Evolutionary conservation across 2,113 vertebrate genomes (phyloP).

Genomic region (Henicopernis longicauda): DNA sequence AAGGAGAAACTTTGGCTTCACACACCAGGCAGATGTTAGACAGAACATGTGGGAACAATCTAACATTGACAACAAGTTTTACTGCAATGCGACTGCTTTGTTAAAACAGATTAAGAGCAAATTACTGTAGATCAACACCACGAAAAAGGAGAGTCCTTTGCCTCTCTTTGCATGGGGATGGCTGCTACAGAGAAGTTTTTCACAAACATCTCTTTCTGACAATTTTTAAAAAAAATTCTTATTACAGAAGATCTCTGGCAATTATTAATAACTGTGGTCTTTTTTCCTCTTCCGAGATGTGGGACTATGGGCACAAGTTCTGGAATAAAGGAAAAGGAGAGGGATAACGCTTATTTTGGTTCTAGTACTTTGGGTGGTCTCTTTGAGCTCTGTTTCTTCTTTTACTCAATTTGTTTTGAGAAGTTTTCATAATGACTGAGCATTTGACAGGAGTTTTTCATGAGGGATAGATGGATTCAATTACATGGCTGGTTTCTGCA

Average conservation of each 20-base stretch:
- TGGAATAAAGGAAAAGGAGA: background rate
- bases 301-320: background rate
- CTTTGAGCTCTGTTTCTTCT: background rate
- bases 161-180: background rate
- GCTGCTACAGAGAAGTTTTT: slow-evolving; percentile 13
- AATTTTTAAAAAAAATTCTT: background rate
- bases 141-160: slow-evolving; percentile 19
- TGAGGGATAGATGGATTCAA: background rate
- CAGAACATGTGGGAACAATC: slow-evolving; percentile 52
- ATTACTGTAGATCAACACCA: slow-evolving; percentile 42
- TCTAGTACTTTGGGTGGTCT: slow-evolving; percentile 43
- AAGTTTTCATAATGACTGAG: background rate
- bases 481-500: background rate
- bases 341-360: background rate
- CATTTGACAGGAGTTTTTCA: background rate
- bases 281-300: background rate
- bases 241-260: background rate
- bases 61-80: slow-evolving; percentile 24
- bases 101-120: slow-evolving; percentile 26
- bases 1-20: slow-evolving; percentile 38
- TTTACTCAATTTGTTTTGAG: background rate
- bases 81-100: background rate
- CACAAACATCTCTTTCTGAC: background rate
- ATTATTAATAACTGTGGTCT: background rate
- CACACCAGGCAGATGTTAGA: slow-evolving; percentile 66